Base-by-base conservation (phyloP, 2,888 invertebrate genomes). In the Psococerastis gibbosa region DNA sequence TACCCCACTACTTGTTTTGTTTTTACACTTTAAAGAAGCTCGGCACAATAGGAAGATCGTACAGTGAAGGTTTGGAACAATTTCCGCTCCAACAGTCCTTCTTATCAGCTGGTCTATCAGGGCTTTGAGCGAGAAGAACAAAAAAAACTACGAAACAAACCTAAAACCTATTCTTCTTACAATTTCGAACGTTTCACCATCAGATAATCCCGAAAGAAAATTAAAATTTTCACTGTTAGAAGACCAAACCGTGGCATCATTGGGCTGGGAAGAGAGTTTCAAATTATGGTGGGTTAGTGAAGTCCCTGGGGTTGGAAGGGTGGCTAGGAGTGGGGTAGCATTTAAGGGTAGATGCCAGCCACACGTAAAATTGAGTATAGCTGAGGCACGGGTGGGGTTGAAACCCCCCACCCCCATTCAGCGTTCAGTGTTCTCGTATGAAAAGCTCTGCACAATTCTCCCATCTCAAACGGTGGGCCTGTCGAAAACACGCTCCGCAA, bases 301-400 rank as follows among this genome's bases (percentile, higher is more conserved):
- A 27, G 27, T 27, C 27, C 27, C 27, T 9, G 11, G 27, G 27
- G 27, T 9, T 6, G 27, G n/a, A n/a, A n/a, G n/a, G n/a, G n/a
- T n/a, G n/a, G n/a, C n/a, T n/a, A n/a, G n/a, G 27, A 11, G 27
- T 9, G 38, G 20, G 18, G 20, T 20, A 38, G 20, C 38, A 20
- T 38, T 38, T 38, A 38, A 20, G 38, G 38, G 38, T 38, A 38
- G 22, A 20, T 20, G 17, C n/a, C 38, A 38, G 38, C 38, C 38
- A 38, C 38, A 38, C 38, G 38, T 38, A 20, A 38, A 38, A 38
- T 38, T 38, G 38, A 38, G 38, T 38, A 18, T 20, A 38, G 8
- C 27, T 9, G 27, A 11, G 27, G 11, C 8, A 27, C 8, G 27
- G 11, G 27, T 9, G 27, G 27, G 27, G 27, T 9, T 9, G 27